A percentile compares a stretch with the other conserved stretches of the same genome.
phyloP scores from a whole-genome alignment of 2,113 vertebrate species.

The Donacobius atricapilla region DNA sequence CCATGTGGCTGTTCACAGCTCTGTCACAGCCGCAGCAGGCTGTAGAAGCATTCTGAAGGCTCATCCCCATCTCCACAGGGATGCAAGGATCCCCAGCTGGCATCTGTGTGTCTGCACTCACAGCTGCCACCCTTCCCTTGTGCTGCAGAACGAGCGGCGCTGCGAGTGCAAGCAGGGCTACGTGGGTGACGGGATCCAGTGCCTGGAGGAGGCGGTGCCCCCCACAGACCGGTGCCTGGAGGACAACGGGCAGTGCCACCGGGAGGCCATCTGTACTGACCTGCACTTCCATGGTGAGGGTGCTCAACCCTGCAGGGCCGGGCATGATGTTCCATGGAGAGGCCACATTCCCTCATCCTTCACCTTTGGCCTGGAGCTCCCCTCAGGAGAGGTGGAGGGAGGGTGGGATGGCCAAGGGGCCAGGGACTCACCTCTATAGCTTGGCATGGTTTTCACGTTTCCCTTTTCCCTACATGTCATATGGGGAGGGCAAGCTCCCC shows the following conservation, averaged over 20 bases:
- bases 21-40: neutral
- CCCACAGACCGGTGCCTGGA: conserved; percentile 87
- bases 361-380: neutral
- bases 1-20: neutral
- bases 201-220: conserved; percentile 78
- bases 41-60: neutral
- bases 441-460: neutral
- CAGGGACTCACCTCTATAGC: neutral
- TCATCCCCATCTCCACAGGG: neutral
- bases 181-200: conserved; percentile 87
- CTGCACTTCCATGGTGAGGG: conserved; percentile 87
- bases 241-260: conserved; percentile 81
- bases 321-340: neutral
- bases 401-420: neutral
- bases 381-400: neutral
- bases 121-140: neutral
- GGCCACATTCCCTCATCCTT: neutral
- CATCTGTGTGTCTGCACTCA: neutral
- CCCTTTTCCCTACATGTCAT: neutral
- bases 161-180: conserved; percentile 86
- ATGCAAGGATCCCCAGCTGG: neutral
- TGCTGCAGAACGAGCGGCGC: conserved; percentile 80
- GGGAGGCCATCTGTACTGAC: conserved; percentile 84
- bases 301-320: neutral
- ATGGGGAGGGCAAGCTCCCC: fast-evolving